Percentiles rank a stretch among this genome's conserved stretches.
These are phyloP conservation scores for Monomorium pharaonis DNA, from an alignment of 1,140 invertebrate genomes.

Conservation along the genomic window DNA sequence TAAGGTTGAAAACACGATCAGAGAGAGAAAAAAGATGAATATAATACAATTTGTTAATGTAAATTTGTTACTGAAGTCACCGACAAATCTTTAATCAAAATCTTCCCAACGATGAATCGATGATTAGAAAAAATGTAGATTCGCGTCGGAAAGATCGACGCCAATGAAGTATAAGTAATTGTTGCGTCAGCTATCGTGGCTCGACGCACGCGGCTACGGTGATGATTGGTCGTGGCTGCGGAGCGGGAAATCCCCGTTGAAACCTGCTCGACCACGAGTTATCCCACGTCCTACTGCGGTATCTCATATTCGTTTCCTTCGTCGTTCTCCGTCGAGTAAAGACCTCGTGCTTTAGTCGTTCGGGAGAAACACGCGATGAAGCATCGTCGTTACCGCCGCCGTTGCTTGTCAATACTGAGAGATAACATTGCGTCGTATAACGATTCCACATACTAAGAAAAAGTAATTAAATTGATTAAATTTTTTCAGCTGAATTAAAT, in stretches of 20 bases:
- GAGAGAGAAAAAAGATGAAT: too few species aligned
- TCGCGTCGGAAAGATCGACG: slow-evolving; percentile 25
- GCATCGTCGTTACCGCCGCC: not conserved
- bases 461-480: too few species aligned
- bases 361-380: not conserved
- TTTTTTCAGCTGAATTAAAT: too few species aligned
- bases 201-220: not conserved
- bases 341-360: slow-evolving; percentile 47
- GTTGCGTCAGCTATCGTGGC: slow-evolving; percentile 67
- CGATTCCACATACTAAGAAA: too few species aligned
- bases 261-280: slow-evolving; percentile 65
- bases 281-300: slow-evolving; percentile 35
- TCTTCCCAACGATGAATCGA: too few species aligned
- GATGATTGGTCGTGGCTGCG: slow-evolving; percentile 69
- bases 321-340: slow-evolving; percentile 37
- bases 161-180: slow-evolving; percentile 64
- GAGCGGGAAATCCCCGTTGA: slow-evolving; percentile 78
- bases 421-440: not conserved
- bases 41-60: too few species aligned
- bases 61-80: too few species aligned
- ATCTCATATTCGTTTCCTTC: slow-evolving; percentile 42
- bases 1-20: too few species aligned
- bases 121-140: not conserved
- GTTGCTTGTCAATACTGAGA: not conserved
- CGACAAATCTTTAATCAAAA: too few species aligned